Conservation (phyloP, 2,888 invertebrate genomes). For the Buathra laborator region DNA sequence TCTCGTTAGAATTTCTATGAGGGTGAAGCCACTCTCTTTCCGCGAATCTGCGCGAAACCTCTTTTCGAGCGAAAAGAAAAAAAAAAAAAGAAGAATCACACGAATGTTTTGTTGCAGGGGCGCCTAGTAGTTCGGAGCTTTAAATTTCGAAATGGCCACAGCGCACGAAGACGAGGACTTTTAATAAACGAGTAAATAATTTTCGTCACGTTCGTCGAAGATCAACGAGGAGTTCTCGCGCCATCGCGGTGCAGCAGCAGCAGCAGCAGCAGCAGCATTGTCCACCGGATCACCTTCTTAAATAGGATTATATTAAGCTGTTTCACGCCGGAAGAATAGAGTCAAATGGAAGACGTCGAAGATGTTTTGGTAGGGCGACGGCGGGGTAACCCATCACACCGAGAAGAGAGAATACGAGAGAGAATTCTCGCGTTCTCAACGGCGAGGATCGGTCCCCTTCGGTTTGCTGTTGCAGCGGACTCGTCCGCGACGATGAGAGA, state of each 20-base stretch:
- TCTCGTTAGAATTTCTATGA: slow-evolving; percentile 59
- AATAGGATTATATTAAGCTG: slow-evolving; percentile 85
- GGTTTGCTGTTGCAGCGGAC: slow-evolving; percentile 38
- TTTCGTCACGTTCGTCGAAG: slow-evolving; percentile 82
- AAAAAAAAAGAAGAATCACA: slow-evolving; percentile 50
- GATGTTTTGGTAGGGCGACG: slow-evolving; percentile 84
- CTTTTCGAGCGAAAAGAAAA: slow-evolving; percentile 15
- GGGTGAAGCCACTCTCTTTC: slow-evolving; percentile 63
- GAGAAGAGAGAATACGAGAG: slow-evolving; percentile 46
- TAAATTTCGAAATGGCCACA: slow-evolving; percentile 37
- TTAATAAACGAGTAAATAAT: slow-evolving; percentile 85
- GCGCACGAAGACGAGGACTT: slow-evolving; percentile 71
- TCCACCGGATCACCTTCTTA: slow-evolving; percentile 76
- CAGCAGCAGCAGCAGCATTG: slow-evolving; percentile 55
- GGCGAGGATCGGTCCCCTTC: slow-evolving; percentile 27
- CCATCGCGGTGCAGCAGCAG: slow-evolving; percentile 19
- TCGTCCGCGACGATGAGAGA: slow-evolving; percentile 33
- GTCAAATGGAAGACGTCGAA: slow-evolving; percentile 83
- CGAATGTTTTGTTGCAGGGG: slow-evolving; percentile 56
- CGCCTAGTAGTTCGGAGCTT: slow-evolving; percentile 27
- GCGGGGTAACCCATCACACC: slow-evolving; percentile 74
- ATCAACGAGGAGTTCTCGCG: slow-evolving; percentile 69
- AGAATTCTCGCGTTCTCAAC: slow-evolving; percentile 48
- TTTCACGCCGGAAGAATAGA: slow-evolving; percentile 83
- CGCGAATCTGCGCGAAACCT: slow-evolving; percentile 22